Conservation (phyloP, 2,113 vertebrate species). For the Phodopus roborovskii region DNA sequence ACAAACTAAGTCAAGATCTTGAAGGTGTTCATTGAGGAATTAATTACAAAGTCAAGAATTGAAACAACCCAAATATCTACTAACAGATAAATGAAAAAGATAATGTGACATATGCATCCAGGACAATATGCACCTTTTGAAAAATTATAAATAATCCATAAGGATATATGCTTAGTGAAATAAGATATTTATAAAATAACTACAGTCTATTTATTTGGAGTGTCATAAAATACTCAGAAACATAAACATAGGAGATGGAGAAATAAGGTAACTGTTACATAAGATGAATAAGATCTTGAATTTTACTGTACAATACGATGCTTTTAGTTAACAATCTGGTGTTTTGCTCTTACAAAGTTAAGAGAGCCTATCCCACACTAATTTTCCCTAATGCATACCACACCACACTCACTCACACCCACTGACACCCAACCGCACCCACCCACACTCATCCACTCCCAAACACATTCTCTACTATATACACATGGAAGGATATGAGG, state of each 20-base stretch:
- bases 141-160: background rate
- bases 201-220: background rate
- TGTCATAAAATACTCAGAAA: background rate
- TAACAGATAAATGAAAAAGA: background rate
- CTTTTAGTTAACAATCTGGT: background rate
- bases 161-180: background rate
- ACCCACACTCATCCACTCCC: background rate
- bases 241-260: background rate
- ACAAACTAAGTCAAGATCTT: background rate
- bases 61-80: background rate
- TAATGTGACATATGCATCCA: background rate
- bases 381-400: background rate
- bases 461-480: background rate
- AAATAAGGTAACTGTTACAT: background rate
- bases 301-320: background rate
- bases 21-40: background rate
- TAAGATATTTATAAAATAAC: background rate
- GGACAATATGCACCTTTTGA: background rate
- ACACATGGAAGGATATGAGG: background rate
- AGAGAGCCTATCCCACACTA: background rate
- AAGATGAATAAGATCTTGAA: background rate
- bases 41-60: background rate
- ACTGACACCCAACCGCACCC: no score
- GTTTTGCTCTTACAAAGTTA: background rate
- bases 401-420: background rate